Evolutionary conservation across 37 sponge, comb jelly and placozoan species (phyloP).

Genomic region (Chondrilla cf. caribensis): DNA sequence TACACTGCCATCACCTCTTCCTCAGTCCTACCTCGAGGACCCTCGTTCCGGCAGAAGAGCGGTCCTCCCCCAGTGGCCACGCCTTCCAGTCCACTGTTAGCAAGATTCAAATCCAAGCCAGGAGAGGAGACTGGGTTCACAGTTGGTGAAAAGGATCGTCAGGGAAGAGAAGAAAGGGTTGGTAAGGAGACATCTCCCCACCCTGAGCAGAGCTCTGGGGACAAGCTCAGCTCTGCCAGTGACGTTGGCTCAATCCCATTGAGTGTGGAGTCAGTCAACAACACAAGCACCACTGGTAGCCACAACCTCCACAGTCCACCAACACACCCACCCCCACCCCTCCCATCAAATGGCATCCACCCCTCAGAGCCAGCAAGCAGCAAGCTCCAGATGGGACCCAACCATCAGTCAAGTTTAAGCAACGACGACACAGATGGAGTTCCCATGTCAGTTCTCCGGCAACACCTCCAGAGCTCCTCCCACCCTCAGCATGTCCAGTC

Average conservation of each 20-base stretch:
- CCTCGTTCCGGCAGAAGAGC: background rate
- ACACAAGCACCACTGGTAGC: background rate
- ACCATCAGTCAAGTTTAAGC: background rate
- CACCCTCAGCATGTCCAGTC: slow-evolving; percentile 16
- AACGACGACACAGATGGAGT: background rate
- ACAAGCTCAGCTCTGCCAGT: background rate
- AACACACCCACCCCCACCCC: slow-evolving; percentile 8
- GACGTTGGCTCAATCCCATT: background rate
- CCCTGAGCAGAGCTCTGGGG: background rate
- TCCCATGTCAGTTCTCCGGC: slow-evolving; percentile 10
- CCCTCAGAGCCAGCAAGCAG: background rate
- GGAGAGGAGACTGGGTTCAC: background rate
- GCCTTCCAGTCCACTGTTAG: background rate
- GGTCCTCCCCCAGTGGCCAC: background rate
- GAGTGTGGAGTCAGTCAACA: background rate
- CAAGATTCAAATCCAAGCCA: background rate
- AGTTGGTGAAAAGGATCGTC: background rate
- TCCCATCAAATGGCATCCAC: background rate
- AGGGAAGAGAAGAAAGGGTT: background rate
- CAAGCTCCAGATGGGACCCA: background rate
- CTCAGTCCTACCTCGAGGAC: background rate
- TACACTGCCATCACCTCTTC: background rate
- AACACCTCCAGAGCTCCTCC: slow-evolving; percentile 21
- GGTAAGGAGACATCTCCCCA: background rate
- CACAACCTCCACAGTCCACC: background rate